Conservation (phyloP, 1,140 invertebrate genomes). For the Aphelenchoides fujianensis region DNA sequence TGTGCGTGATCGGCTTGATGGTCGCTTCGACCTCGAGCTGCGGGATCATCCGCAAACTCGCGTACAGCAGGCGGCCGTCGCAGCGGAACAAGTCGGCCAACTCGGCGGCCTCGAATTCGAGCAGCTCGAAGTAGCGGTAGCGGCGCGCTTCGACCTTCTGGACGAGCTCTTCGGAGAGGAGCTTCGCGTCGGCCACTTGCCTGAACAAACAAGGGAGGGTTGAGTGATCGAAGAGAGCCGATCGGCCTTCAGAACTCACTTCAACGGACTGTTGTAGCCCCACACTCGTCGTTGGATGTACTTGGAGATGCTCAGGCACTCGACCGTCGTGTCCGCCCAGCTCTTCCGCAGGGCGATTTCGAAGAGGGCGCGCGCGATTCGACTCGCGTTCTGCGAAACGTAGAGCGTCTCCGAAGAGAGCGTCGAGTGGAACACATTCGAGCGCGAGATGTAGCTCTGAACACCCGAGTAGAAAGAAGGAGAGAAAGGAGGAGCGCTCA, state of each 20-base stretch:
- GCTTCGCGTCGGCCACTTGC: slow-evolving; percentile 41
- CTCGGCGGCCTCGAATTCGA: slow-evolving; percentile 65
- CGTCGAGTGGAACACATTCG: slow-evolving; percentile 49
- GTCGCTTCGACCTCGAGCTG: slow-evolving; percentile 75
- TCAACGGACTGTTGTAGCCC: slow-evolving; percentile 79
- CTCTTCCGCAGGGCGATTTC: slow-evolving; percentile 85
- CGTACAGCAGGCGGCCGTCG: slow-evolving; percentile 74
- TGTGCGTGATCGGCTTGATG: slow-evolving; percentile 87
- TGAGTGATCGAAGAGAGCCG: slow-evolving; percentile 49
- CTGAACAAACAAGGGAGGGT: slow-evolving; percentile 32
- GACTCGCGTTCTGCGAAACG: slow-evolving; percentile 74
- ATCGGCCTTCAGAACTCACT: slow-evolving; percentile 82
- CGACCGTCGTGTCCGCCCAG: slow-evolving; percentile 79
- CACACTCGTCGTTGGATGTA: slow-evolving; percentile 77
- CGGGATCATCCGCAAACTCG: slow-evolving; percentile 81
- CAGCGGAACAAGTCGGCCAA: slow-evolving; percentile 74
- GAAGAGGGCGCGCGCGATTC: slow-evolving; percentile 86
- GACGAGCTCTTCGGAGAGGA: slow-evolving; percentile 36
- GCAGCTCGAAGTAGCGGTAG: slow-evolving; percentile 27
- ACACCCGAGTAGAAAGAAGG: slow-evolving; percentile 9
- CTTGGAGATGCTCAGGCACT: slow-evolving; percentile 77
- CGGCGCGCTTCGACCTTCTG: slow-evolving; percentile 37
- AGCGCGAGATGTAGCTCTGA: slow-evolving; percentile 54
- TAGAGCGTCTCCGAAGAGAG: slow-evolving; percentile 49
- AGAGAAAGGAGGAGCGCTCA: slow-evolving; percentile 62